A percentile compares a stretch with the other conserved stretches of the same genome.
These are phyloP conservation scores for Mus caroli DNA, from an alignment of 2,797 vertebrate genomes.

Conservation along the genomic window DNA sequence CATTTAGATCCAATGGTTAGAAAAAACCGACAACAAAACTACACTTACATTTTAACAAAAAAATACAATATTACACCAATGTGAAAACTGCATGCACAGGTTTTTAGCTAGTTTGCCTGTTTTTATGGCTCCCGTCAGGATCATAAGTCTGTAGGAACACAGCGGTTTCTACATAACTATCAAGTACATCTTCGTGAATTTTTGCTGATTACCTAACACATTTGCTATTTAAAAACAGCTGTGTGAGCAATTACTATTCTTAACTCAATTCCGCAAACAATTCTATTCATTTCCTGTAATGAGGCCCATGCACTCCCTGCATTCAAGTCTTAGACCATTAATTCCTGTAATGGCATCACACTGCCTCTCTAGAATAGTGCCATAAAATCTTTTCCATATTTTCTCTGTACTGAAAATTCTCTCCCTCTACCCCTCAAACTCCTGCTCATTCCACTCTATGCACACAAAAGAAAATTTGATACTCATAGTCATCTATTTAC, in stretches of 20 bases:
- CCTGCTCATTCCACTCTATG: conserved; percentile 31
- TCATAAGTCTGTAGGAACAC: conserved; percentile 80
- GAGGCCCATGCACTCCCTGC: conserved; percentile 68
- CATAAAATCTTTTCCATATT: conserved; percentile 67
- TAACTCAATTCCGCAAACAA: conserved; percentile 86
- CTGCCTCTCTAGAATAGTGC: conserved; percentile 49
- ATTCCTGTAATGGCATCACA: conserved; percentile 77
- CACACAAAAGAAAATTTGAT: conserved; percentile 56
- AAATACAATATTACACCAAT: conserved; percentile 54
- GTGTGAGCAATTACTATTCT: conserved; percentile 85
- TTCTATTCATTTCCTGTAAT: conserved; percentile 87
- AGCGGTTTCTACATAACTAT: conserved; percentile 76
- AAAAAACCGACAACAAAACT: conserved; percentile 62
- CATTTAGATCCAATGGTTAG: conserved; percentile 55
- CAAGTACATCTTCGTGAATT: conserved; percentile 80
- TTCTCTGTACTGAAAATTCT: conserved; percentile 34
- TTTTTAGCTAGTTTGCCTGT: conserved; percentile 64
- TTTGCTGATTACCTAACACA: conserved; percentile 85
- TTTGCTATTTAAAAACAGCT: conserved; percentile 84
- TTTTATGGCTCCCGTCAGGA: conserved; percentile 77
- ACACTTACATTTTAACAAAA: conserved; percentile 60
- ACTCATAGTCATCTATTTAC: conserved; percentile 25
- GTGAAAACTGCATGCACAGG: conserved; percentile 78
- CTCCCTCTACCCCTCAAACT: conserved; percentile 35
- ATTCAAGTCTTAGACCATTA: conserved; percentile 77